Conservation (phyloP, 92 coral and sea anemone genomes). For the Ricordea florida region DNA sequence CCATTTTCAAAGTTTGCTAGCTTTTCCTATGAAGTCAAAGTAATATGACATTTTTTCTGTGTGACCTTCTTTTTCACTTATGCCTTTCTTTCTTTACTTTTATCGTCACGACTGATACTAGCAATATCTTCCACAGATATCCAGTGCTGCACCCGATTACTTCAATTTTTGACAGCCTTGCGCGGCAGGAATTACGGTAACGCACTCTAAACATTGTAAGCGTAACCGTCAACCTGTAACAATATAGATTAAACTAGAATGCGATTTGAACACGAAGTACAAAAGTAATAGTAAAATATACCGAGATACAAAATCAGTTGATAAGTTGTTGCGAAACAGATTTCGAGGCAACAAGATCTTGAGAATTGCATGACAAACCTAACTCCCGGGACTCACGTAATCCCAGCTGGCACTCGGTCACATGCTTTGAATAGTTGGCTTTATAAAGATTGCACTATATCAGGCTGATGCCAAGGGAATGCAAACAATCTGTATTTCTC, state of each 20-base stretch:
- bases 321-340: neutral
- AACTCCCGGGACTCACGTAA: constrained; percentile 1
- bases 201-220: neutral
- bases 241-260: neutral
- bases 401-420: neutral
- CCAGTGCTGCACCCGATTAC: too few species aligned
- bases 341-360: neutral
- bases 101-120: too few species aligned
- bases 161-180: neutral
- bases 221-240: neutral
- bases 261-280: neutral
- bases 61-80: too few species aligned
- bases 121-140: too few species aligned
- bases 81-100: too few species aligned
- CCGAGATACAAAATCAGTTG: constrained; percentile 3
- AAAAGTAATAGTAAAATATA: neutral
- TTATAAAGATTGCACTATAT: neutral
- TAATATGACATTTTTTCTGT: too few species aligned
- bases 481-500: neutral
- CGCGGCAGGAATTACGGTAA: neutral
- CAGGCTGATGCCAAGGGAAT: constrained; percentile 8
- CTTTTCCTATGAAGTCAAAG: too few species aligned
- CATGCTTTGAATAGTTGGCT: neutral
- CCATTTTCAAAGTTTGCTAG: too few species aligned
- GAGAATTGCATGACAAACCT: neutral